Conservation (phyloP, 2,888 invertebrate genomes). For the Hyles lineata region DNA sequence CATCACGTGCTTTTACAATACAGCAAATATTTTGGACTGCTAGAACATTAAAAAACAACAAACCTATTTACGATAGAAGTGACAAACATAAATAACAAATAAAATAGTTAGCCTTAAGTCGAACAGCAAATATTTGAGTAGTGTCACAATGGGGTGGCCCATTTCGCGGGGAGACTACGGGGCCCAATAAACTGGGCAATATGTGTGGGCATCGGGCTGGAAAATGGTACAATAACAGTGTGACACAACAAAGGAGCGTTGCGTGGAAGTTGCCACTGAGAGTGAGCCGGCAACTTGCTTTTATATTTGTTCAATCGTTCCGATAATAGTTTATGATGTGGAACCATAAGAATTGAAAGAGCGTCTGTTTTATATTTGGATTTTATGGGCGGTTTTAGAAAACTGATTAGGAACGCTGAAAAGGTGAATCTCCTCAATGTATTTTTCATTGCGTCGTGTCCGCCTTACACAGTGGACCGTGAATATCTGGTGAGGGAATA, state of each 20-base stretch:
- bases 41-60: no score
- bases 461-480: no score
- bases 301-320: constrained; percentile 27
- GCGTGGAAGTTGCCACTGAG: constrained; percentile 27
- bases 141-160: constrained; percentile 23
- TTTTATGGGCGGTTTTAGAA: neutral
- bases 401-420: neutral
- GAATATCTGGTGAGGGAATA: no score
- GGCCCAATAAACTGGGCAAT: constrained; percentile 30
- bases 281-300: constrained; percentile 15
- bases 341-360: neutral
- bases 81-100: constrained; percentile 5
- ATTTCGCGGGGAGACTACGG: constrained; percentile 17
- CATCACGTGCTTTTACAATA: no score
- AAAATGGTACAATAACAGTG: constrained; percentile 44
- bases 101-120: constrained; percentile 8
- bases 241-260: constrained; percentile 36
- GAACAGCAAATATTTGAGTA: constrained; percentile 23
- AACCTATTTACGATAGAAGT: no score
- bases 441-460: no score
- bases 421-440: neutral
- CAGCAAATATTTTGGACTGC: no score
- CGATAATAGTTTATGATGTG: neutral
- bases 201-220: constrained; percentile 39
- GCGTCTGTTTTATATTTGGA: neutral